phyloP scores from a whole-genome alignment of 2,888 invertebrate species.

The Cantharis lateralis region DNA sequence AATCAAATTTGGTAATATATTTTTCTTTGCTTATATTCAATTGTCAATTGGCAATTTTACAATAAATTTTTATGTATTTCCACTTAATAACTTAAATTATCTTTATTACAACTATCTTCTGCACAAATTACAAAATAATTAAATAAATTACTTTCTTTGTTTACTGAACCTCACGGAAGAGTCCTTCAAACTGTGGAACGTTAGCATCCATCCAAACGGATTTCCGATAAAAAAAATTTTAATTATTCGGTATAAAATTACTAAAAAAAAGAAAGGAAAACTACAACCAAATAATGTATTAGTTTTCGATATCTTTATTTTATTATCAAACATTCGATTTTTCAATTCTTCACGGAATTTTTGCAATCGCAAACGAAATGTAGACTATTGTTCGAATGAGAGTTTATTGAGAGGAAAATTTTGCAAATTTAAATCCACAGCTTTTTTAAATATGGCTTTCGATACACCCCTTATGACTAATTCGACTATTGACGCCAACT shows the following conservation, averaged over 20 bases:
- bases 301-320: too few relatives aligned
- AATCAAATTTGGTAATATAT: constrained; percentile 34
- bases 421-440: background rate
- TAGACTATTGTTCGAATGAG: background rate
- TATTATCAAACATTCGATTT: background rate
- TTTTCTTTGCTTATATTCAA: constrained; percentile 14
- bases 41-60: constrained; percentile 1
- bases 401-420: background rate
- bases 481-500: background rate
- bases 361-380: background rate
- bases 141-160: background rate
- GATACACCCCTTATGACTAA: background rate
- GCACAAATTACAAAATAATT: background rate
- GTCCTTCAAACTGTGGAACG: too few relatives aligned
- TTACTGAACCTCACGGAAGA: background rate
- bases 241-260: too few relatives aligned
- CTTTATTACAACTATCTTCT: background rate
- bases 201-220: too few relatives aligned
- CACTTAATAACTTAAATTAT: constrained; percentile 1
- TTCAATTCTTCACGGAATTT: background rate
- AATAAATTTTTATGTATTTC: constrained; percentile 3
- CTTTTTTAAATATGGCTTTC: background rate
- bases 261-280: too few relatives aligned
- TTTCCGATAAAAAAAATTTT: too few relatives aligned
- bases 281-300: too few relatives aligned